A percentile compares a stretch with the other conserved stretches of the same genome.
Evolutionary conservation across 2,113 vertebrate species (phyloP).

Genomic region (Sturnira hondurensis): DNA sequence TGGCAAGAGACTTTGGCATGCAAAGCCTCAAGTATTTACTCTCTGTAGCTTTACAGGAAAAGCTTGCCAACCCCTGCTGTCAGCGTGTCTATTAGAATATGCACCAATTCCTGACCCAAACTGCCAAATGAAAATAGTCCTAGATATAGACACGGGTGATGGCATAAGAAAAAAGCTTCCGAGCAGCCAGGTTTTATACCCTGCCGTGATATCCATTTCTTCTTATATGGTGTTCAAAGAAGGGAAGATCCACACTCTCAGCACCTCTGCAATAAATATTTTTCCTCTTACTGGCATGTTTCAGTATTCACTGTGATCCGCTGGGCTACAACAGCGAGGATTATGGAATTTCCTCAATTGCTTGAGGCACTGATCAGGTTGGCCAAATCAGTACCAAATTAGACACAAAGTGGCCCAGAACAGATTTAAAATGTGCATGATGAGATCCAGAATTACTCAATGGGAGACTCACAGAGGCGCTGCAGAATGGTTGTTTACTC

Average conservation of each 20-base stretch:
- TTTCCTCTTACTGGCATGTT: neutral
- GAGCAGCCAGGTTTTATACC: neutral
- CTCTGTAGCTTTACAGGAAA: neutral
- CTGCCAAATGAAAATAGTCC: neutral
- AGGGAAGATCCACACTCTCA: neutral
- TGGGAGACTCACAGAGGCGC: neutral
- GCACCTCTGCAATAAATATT: neutral
- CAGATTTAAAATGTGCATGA: neutral
- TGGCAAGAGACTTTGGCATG: neutral
- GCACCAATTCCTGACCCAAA: neutral
- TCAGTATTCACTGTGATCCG: neutral
- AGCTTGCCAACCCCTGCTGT: neutral
- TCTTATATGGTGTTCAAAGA: neutral
- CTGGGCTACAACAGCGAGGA: neutral
- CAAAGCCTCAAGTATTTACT: neutral
- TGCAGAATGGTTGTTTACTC: neutral
- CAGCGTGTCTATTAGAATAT: neutral
- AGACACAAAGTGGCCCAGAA: neutral
- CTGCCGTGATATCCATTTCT: neutral
- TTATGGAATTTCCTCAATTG: neutral
- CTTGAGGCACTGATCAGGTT: neutral
- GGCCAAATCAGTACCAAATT: neutral
- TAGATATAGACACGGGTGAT: neutral
- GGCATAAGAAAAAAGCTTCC: neutral
- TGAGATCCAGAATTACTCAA: neutral